phyloP scores from a whole-genome alignment of 2,113 vertebrate species.

The Hemiscyllium ocellatum region DNA sequence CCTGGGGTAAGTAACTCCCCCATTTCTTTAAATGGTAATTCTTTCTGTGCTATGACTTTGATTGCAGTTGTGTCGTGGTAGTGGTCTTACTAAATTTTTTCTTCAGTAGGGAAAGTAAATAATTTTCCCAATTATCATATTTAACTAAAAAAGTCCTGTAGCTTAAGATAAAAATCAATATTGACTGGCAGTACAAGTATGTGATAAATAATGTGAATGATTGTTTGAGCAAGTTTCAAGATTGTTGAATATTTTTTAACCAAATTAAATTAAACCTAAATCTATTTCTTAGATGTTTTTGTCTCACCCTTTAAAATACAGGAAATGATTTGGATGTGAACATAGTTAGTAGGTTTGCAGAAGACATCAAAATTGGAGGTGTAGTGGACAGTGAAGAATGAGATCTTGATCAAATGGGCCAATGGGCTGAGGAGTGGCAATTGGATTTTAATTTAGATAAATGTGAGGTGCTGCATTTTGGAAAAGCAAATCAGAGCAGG shows the following conservation, averaged over 20 bases:
- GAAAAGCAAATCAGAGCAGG: no score
- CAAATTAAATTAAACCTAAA: neutral
- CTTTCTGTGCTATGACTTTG: neutral
- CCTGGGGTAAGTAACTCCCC: neutral
- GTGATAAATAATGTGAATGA: neutral
- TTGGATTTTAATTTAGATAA: no score
- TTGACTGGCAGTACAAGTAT: neutral
- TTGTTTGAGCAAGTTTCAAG: neutral
- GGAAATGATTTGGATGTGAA: no score
- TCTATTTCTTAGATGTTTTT: neutral
- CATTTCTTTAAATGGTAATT: neutral
- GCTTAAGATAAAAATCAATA: neutral
- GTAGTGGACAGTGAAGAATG: no score
- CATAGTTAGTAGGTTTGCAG: no score
- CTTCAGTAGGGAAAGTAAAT: neutral
- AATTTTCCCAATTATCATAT: neutral
- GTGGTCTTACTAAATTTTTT: neutral
- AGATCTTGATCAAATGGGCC: no score
- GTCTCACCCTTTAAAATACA: no score
- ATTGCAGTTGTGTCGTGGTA: neutral
- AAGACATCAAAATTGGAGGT: no score
- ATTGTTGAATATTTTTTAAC: neutral
- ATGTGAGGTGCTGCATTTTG: no score
- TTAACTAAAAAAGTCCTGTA: neutral
- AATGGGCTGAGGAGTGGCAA: no score